Percentiles rank a stretch among this genome's conserved stretches.
Evolutionary conservation across 1,140 invertebrate genomes (phyloP).

Genomic region (Vanessa tameamea): DNA sequence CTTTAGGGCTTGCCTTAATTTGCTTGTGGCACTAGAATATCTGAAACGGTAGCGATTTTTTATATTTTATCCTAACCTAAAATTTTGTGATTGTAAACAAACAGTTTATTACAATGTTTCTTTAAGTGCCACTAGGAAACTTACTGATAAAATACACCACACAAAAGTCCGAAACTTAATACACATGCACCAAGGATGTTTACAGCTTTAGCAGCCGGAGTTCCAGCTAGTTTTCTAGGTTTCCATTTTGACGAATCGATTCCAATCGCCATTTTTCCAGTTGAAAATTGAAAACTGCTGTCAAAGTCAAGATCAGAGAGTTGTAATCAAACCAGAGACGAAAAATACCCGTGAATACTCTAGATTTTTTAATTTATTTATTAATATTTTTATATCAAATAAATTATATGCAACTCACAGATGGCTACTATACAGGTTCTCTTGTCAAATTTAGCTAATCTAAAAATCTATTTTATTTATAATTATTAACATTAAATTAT

Average conservation of each 20-base stretch:
- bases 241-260: slow-evolving; percentile 76
- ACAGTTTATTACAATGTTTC: slow-evolving; percentile 1
- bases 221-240: slow-evolving; percentile 79
- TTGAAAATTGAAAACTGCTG: neutral
- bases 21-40: slow-evolving; percentile 51
- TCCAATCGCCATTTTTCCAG: slow-evolving; percentile 69
- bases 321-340: no score
- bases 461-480: no score
- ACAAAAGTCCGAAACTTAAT: slow-evolving; percentile 54
- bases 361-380: no score
- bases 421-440: no score
- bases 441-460: no score
- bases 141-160: slow-evolving; percentile 65
- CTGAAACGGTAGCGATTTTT: slow-evolving; percentile 44
- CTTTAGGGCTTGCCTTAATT: slow-evolving; percentile 53
- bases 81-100: neutral
- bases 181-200: slow-evolving; percentile 68
- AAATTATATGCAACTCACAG: no score
- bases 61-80: neutral
- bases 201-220: slow-evolving; percentile 71
- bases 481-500: no score
- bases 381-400: no score
- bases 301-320: neutral
- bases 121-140: slow-evolving; percentile 20
- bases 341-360: no score